Base-by-base conservation (phyloP, 2,113 vertebrate species). In the Phocoena phocoena region DNA sequence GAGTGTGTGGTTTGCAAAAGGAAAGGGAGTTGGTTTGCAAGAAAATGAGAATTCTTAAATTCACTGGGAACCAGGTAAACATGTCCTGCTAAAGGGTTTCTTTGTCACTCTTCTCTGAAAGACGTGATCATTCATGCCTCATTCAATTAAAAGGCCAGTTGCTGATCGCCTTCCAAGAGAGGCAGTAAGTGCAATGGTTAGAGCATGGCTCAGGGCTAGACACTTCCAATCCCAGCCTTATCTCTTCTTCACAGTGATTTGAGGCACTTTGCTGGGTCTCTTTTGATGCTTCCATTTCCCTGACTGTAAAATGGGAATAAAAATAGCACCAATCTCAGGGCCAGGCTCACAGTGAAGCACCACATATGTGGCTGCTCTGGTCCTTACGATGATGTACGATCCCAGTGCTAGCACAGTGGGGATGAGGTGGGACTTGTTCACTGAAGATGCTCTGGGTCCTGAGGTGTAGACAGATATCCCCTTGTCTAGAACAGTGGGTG, bases 31-130 rank as follows among this genome's bases (percentile, higher is more conserved):
- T 11, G 26, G n/a, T 65, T 13, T 55, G 25, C 6, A 55, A 79
- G 85, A 90, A 85, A 97, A 97, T 77, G 67, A 96, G 85, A 47
- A 90, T 74, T 50, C 44, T 50, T 53, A 60, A 83, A 13, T 31
- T 96, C 70, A 41, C 36, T 65, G 14, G 47, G 71, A 83, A 23
- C n/a, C 80, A 90, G 84, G 90, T 85, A 87, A 84, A 55, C 70
- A 62, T 2, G 44, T 20, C 41, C 18, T 18, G 20, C 33, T 17
- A 26, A 1, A 11, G 25, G 70, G 74, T 38, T 74, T 76, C 60
- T 76, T 58, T 6, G 2, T 31, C 25, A 12, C 14, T 41, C 31
- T 58, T 80, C 47, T 77, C 44, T 8, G 13, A 53, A 90, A 67
- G 17, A 83, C 25, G 11, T 38, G 4, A 10, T 53, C n/a, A 7